Conservation (phyloP, 2,888 invertebrate genomes). For the Himalopsyche tibetana region DNA sequence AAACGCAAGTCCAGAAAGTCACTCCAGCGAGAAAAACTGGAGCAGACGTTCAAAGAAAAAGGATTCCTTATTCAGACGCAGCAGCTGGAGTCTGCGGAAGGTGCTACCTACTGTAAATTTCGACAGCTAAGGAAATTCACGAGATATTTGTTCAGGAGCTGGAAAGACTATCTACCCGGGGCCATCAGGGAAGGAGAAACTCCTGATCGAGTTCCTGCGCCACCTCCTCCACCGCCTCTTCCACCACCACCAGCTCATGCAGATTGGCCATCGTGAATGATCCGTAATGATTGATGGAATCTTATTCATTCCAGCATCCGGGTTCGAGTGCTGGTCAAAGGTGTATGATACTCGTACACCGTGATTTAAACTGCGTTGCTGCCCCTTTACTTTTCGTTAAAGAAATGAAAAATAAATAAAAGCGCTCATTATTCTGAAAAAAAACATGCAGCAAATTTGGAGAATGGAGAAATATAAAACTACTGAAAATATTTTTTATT, state of each 20-base stretch:
- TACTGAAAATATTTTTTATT: no score
- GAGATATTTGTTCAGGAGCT: constrained; percentile 91
- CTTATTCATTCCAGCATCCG: neutral
- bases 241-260: constrained; percentile 50
- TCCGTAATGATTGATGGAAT: neutral
- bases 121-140: constrained; percentile 93
- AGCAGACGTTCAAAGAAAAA: constrained; percentile 94
- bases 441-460: neutral
- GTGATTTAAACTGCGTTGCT: neutral
- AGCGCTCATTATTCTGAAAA: neutral
- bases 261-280: constrained; percentile 52
- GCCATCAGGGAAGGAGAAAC: constrained; percentile 57
- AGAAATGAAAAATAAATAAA: neutral
- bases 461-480: no score
- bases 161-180: constrained; percentile 94
- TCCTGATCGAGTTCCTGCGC: constrained; percentile 17
- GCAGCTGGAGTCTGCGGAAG: constrained; percentile 93
- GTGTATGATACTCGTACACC: neutral
- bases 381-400: neutral
- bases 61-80: constrained; percentile 96
- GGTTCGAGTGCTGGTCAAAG: neutral
- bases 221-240: constrained; percentile 45
- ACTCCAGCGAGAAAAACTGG: constrained; percentile 90
- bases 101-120: constrained; percentile 95
- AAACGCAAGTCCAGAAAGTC: constrained; percentile 89